Evolutionary conservation across 2,888 invertebrate species (phyloP), one percentile per base, ranked within the genome.

Genomic region (Pristionchus fissidentatus): DNA sequence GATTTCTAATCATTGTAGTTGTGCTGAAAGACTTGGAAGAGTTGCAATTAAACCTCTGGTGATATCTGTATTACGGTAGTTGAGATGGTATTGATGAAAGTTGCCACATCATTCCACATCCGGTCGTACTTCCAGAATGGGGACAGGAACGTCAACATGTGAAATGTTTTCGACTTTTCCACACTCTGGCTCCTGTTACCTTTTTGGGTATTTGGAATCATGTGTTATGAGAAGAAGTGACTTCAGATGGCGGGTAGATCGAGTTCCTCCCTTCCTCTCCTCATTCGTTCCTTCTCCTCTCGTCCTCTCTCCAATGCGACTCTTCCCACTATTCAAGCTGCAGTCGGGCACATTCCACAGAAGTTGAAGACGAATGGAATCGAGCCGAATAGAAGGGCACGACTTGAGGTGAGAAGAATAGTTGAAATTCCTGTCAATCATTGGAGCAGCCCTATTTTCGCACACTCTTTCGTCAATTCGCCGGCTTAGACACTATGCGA

Each of bases 321-420:
- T 81, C 80, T 81, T 46, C 80, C 80, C 38, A 22, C 32, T 32
- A 81, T 81, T 22, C 55, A 81, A 41, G 91, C 87, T 26, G 85
- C 88, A 26, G 87, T 91, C 62, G 92, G 92, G 26, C 91, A 90
- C 78, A 87, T 88, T 46, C 92, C 91, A 19, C 91, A 92, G 84
- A 89, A 90, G 29, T 85, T 91, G 83, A 92, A 91, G 82, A 87
- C 88, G 0, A 85, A 86, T 22, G 83, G 86, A 41, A 87, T 90
- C 57, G 87, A 87, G 60, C 87, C 88, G 55, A 87, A 86, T 70
- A 80, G 85, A 35, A 84, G 89, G 38, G 88, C 87, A 8, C 70
- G 89, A 80, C 41, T 89, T 4, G 88, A 89, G 84, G 87, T 88
- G 29, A 46, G 55, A 29, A 32, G 49, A 29, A 46, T 15, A 77